Base-by-base conservation (phyloP, 2,797 vertebrate genomes). In the Anableps anableps region DNA sequence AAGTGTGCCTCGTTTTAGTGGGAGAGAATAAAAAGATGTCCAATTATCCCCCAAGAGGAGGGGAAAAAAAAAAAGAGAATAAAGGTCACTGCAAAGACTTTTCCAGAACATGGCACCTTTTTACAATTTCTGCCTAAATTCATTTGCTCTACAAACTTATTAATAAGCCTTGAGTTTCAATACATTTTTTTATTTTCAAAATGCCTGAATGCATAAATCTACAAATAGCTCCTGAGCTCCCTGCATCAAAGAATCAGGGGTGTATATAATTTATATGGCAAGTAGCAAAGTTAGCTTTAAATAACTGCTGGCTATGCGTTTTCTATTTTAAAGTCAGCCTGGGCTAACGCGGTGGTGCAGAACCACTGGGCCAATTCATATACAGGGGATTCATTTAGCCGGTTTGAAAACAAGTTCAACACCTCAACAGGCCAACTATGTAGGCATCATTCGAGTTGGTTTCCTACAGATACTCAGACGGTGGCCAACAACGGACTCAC, bases 271-370 rank as follows among this genome's bases (percentile, higher is more conserved):
- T 34, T 38, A 53, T 47, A 45, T 0, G 21, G 29, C 2, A 41
- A 41, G 41, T 48, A 31, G 77, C 45, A 14, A 74, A 45, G 16
- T 23, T 48, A 8, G 8, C 4, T 38, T 45, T 34, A 64, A 74
- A 70, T 16, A 66, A 31, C 53, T n/a, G 19, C 14, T 75, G 45
- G 47, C 13, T 17, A 29, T 34, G 51, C 71, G 21, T 48, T 47
- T 71, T 83, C 29, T 1, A 76, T 76, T 26, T 78, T 9, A 66
- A 75, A 41, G 64, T 68, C 36, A 75, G 41, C 8, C 29, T 50
- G 72, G 19, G 47, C 29, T 38, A 41, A 55, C n/a, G 36, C 31
- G 3, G 23, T n/a, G 31, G 23, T 74, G 50, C 26, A 55, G 34
- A 55, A 26, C 19, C 29, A 13, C 2, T 38, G 72, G 53, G 72